A percentile compares a stretch with the other conserved stretches of the same genome.
Conservation (phyloP, 2,888 invertebrate species). For the Sclerodermus sp. region DNA sequence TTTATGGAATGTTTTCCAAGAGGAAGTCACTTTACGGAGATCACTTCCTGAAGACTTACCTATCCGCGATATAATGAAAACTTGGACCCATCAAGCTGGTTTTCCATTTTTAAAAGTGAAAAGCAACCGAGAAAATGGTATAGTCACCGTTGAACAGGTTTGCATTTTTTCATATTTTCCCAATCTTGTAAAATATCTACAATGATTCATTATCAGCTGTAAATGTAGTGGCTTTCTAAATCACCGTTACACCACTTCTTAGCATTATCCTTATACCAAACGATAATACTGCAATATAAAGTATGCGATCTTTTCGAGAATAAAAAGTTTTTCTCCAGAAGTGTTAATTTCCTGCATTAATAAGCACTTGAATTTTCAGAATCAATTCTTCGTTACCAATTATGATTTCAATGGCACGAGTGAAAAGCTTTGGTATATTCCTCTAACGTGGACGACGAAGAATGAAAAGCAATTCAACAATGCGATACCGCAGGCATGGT, state of each 20-base stretch:
- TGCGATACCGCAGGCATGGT: slow-evolving; percentile 59
- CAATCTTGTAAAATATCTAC: too few relatives aligned
- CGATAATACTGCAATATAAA: too few relatives aligned
- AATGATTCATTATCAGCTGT: too few relatives aligned
- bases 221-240: too few relatives aligned
- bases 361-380: too few relatives aligned
- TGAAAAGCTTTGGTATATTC: slow-evolving; percentile 59
- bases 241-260: too few relatives aligned
- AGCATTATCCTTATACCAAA: too few relatives aligned
- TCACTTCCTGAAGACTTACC: slow-evolving; percentile 56
- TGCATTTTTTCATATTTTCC: not conserved
- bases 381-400: slow-evolving; percentile 29
- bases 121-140: slow-evolving; percentile 55
- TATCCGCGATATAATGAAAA: slow-evolving; percentile 67
- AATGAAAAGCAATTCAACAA: slow-evolving; percentile 44
- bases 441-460: slow-evolving; percentile 58
- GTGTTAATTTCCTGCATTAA: too few relatives aligned
- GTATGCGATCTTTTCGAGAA: too few relatives aligned
- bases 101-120: slow-evolving; percentile 67
- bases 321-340: too few relatives aligned
- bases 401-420: slow-evolving; percentile 24
- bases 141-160: slow-evolving; percentile 54
- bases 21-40: slow-evolving; percentile 59
- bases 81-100: slow-evolving; percentile 70
- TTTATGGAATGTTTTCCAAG: slow-evolving; percentile 62